phyloP scores from a whole-genome alignment of 2,113 vertebrate genomes.

The Tylochromis polylepis region DNA sequence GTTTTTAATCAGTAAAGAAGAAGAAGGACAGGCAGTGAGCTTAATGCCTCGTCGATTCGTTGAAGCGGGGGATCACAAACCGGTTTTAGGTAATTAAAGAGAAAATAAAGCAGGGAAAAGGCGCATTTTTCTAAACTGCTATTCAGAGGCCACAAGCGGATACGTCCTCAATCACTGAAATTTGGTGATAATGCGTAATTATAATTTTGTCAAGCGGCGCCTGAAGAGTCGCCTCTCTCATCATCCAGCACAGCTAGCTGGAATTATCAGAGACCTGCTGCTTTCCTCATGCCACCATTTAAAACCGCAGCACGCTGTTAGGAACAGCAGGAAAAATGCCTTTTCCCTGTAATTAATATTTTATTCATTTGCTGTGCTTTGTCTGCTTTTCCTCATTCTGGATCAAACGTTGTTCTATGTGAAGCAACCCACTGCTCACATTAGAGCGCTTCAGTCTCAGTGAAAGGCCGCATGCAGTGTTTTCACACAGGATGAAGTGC shows the following conservation, averaged over 20 bases:
- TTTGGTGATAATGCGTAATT: slow-evolving; percentile 62
- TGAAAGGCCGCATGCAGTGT: accelerated
- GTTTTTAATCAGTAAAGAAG: slow-evolving; percentile 16
- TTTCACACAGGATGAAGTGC: accelerated
- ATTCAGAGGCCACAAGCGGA: slow-evolving; percentile 52
- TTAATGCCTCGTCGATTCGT: neutral
- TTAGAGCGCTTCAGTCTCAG: neutral
- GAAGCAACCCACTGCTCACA: neutral
- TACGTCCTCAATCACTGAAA: slow-evolving; percentile 50
- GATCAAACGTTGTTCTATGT: neutral
- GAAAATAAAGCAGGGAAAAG: neutral
- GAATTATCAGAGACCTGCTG: slow-evolving; percentile 36
- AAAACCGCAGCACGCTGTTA: slow-evolving; percentile 7
- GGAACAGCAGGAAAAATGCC: slow-evolving; percentile 4
- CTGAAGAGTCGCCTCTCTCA: slow-evolving; percentile 40
- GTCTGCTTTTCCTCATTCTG: neutral
- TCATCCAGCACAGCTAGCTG: slow-evolving; percentile 22
- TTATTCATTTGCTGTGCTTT: neutral
- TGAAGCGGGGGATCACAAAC: neutral
- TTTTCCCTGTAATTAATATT: slow-evolving; percentile 24
- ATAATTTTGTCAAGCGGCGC: slow-evolving; percentile 51
- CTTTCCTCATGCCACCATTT: slow-evolving; percentile 10
- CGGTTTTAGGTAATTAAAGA: slow-evolving; percentile 9
- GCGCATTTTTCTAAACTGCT: neutral
- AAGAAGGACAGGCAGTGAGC: neutral